Evolutionary conservation across 2,797 vertebrate genomes (phyloP).

Genomic region (Propithecus perrieri): DNA sequence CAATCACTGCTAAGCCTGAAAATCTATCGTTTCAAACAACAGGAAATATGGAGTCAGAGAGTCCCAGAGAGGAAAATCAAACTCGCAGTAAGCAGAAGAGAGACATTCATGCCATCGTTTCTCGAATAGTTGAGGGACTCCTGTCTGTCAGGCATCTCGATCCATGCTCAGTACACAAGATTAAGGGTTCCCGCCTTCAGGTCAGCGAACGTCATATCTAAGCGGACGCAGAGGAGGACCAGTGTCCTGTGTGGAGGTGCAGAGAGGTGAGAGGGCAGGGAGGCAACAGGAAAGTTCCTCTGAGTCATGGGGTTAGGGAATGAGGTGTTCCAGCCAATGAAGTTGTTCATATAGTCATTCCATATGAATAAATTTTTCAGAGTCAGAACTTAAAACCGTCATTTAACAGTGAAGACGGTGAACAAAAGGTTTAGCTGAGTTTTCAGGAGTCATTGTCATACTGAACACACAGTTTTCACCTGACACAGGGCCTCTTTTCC

Average conservation of each 20-base stretch:
- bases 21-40: conserved; percentile 41
- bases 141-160: neutral
- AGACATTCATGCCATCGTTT: neutral
- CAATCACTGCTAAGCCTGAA: conserved; percentile 44
- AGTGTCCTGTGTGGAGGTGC: neutral
- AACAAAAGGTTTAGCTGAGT: neutral
- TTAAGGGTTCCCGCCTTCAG: neutral
- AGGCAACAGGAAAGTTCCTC: neutral
- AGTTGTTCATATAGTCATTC: neutral
- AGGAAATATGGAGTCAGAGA: neutral
- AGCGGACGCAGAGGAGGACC: accelerated
- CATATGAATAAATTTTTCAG: neutral
- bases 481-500: neutral
- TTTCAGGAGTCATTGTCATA: neutral
- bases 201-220: neutral
- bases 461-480: neutral
- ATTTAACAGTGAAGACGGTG: neutral
- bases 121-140: too few species aligned
- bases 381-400: neutral
- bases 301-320: neutral
- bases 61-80: neutral
- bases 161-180: accelerated
- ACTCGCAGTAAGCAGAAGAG: neutral
- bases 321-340: neutral
- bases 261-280: neutral